Evolutionary conservation across 2,888 invertebrate genomes (phyloP).

Genomic region (Ecliptopera silaceata): DNA sequence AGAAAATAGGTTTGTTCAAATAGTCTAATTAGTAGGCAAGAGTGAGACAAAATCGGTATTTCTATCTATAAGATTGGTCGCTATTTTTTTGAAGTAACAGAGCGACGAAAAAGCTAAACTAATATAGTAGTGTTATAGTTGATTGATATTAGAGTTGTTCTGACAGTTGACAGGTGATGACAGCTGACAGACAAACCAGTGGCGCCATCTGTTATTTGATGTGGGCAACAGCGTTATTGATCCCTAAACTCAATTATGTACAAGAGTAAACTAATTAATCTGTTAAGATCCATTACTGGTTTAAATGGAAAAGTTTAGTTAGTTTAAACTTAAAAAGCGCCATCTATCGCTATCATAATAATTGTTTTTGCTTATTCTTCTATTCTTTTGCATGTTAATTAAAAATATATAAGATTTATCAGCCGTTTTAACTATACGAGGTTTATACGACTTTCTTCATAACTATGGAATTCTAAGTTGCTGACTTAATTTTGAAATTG

Average conservation of each 20-base stretch:
- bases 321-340: not conserved
- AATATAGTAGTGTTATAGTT: too few relatives aligned
- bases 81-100: too few relatives aligned
- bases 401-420: not conserved
- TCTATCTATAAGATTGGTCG: too few relatives aligned
- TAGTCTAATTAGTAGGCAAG: too few relatives aligned
- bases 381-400: not conserved
- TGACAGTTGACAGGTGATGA: not conserved
- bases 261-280: conserved; percentile 1
- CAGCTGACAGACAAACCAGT: not conserved
- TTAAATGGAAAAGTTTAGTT: not conserved
- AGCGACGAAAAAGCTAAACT: too few relatives aligned
- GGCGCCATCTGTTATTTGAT: conserved; percentile 7
- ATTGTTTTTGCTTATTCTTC: not conserved
- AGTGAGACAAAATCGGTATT: too few relatives aligned
- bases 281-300: not conserved
- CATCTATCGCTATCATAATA: not conserved
- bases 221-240: not conserved
- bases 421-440: not conserved
- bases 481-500: too few relatives aligned
- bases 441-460: not conserved
- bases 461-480: too few relatives aligned
- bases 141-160: too few relatives aligned
- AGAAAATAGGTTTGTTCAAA: too few relatives aligned
- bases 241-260: conserved; percentile 3